Percentiles rank a stretch among this genome's conserved stretches.
Conservation (phyloP, 2,888 invertebrate genomes). For the Drosophila setosimentum region DNA sequence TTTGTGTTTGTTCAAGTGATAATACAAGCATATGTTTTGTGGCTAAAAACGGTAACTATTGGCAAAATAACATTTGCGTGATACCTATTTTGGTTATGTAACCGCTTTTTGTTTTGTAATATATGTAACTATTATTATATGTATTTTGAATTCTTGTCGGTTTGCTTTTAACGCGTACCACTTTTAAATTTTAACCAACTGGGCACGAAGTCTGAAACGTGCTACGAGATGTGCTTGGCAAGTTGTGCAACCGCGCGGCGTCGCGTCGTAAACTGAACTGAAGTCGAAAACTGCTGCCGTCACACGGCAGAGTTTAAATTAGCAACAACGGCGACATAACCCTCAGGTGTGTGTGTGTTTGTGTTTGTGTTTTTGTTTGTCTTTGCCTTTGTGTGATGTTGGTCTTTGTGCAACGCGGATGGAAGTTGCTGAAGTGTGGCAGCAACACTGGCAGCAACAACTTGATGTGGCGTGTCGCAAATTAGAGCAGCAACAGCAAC, state of each 20-base stretch:
- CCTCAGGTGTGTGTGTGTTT: slow-evolving; percentile 11
- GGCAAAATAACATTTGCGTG: slow-evolving; percentile 37
- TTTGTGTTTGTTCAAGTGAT: slow-evolving; percentile 23
- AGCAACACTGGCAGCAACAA: slow-evolving; percentile 45
- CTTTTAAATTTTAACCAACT: slow-evolving; percentile 35
- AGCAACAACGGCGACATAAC: slow-evolving; percentile 54
- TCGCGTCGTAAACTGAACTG: slow-evolving; percentile 64
- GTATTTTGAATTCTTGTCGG: not conserved
- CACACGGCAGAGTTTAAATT: slow-evolving; percentile 61
- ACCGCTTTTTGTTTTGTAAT: not conserved
- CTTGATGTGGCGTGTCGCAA: slow-evolving; percentile 43
- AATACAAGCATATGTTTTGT: slow-evolving; percentile 28
- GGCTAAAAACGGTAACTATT: slow-evolving; percentile 2
- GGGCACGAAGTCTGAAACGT: slow-evolving; percentile 3
- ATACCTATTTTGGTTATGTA: slow-evolving; percentile 16
- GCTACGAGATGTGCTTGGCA: slow-evolving; percentile 22
- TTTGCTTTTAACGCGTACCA: slow-evolving; percentile 35
- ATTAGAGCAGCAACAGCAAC: slow-evolving; percentile 40
- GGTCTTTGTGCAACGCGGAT: slow-evolving; percentile 62
- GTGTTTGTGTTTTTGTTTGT: slow-evolving; percentile 1
- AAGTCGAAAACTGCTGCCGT: slow-evolving; percentile 50
- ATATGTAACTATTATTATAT: slow-evolving; percentile 19
- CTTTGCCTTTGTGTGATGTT: slow-evolving; percentile 19
- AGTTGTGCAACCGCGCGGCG: slow-evolving; percentile 64
- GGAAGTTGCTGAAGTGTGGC: slow-evolving; percentile 70